phyloP scores from a whole-genome alignment of 35 echinoderm and acorn worm genomes.

The Holothuria glaberrima region DNA sequence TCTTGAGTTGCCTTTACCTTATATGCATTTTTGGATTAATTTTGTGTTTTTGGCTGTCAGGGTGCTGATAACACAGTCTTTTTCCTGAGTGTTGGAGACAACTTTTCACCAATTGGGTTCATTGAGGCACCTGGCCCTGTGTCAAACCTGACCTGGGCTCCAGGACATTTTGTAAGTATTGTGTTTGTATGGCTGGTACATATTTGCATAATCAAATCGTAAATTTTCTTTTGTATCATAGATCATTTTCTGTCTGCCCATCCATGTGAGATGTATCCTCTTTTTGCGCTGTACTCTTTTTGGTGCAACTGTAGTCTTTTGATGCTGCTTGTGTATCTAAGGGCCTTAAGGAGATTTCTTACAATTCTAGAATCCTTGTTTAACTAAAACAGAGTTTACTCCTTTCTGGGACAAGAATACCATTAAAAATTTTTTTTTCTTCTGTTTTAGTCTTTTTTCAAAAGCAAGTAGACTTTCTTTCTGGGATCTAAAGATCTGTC shows the following conservation, averaged over 20 bases:
- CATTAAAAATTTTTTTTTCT: background rate
- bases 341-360: background rate
- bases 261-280: no score
- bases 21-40: background rate
- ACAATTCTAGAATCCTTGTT: background rate
- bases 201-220: no score
- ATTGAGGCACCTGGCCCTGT: conserved; percentile 82
- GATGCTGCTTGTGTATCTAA: background rate
- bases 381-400: no score
- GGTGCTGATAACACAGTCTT: conserved; percentile 90
- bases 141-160: conserved; percentile 87
- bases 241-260: no score
- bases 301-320: no score
- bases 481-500: no score
- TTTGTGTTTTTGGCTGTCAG: conserved; percentile 20
- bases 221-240: no score
- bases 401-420: no score
- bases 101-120: conserved; percentile 85
- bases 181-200: background rate
- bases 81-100: conserved; percentile 84
- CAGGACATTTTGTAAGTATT: conserved; percentile 90
- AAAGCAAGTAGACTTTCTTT: no score
- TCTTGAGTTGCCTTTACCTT: background rate
- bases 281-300: no score
- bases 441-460: no score